Base-by-base conservation (phyloP, 2,113 vertebrate species). In the Cygnus buccinator region DNA sequence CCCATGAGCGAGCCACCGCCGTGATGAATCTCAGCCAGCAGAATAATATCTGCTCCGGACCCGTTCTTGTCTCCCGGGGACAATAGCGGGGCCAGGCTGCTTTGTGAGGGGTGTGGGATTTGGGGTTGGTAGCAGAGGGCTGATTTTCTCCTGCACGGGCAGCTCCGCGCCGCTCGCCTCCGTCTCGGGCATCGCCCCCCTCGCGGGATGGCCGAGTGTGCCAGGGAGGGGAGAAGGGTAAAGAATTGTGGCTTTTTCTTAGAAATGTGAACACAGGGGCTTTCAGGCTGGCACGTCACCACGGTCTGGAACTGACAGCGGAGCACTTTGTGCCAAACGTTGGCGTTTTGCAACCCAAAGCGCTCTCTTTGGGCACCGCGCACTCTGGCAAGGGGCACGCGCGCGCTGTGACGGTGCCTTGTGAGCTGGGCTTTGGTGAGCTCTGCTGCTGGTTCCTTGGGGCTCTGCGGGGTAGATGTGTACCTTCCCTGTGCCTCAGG, bases 131-230 rank as follows among this genome's bases (percentile, higher is more conserved):
- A 5, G 19, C 0, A 25, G 5, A 29, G 82, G 41, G 2, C 12
- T 10, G 63, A 22, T 43, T 46, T 13, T 15, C 39, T 22, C 72
- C 66, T 41, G 54, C 10, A 0, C 0, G 14, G 35, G 55, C 44
- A 14, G 35, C 18, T 33, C 4, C 2, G 39, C 15, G 26, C 50
- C 7, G 0, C 39, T 19, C 2, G 0, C 54, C 37, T 17, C 39
- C 46, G 31, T 16, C 73, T 50, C 6, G n/a, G 44, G 1, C 65
- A 9, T 58, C 57, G 2, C 18, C 20, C 23, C 21, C 33, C 13
- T 17, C 8, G 19, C 0, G 5, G 89, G 39, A 59, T 62, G 61
- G 62, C 78, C 28, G 55, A 21, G 50, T 10, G 72, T 81, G 66
- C 84, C 66, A 57, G 62, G 80, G 63, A 22, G 77, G 81, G 43